A percentile compares a stretch with the other conserved stretches of the same genome.
These are phyloP conservation scores for Ptiloglossa arizonensis DNA, from an alignment of 1,140 invertebrate species.

Conservation along the genomic window DNA sequence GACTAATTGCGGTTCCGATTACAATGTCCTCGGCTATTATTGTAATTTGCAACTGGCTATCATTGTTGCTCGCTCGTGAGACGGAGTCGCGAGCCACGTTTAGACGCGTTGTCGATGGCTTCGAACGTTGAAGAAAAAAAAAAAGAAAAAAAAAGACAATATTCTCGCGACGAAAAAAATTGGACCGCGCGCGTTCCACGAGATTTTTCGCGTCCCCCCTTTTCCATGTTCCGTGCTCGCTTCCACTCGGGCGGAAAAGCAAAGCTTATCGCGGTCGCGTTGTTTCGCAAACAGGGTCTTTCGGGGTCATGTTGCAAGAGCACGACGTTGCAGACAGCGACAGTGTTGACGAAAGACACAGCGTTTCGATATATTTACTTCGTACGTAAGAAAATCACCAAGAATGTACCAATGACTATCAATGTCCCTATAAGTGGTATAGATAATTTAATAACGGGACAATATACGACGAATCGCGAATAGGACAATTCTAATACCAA, in stretches of 20 bases:
- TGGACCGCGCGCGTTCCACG: background rate
- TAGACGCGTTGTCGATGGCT: slow-evolving; percentile 17
- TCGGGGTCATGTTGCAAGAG: slow-evolving; percentile 61
- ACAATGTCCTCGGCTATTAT: slow-evolving; percentile 70
- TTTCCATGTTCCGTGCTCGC: no score
- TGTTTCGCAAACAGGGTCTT: slow-evolving; percentile 45
- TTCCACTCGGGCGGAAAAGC: no score
- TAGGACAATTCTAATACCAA: no score
- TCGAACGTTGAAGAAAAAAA: background rate
- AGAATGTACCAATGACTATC: no score
- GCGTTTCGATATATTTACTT: background rate
- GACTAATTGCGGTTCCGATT: slow-evolving; percentile 76
- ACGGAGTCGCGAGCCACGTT: background rate
- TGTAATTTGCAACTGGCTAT: slow-evolving; percentile 70
- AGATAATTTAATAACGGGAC: no score
- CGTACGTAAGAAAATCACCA: no score
- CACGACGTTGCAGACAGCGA: slow-evolving; percentile 27
- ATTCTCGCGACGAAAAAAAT: background rate
- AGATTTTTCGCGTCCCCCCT: background rate
- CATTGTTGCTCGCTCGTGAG: slow-evolving; percentile 46
- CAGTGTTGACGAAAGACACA: slow-evolving; percentile 14
- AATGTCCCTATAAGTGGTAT: no score
- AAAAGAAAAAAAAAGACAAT: no score
- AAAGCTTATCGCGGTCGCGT: slow-evolving; percentile 38
- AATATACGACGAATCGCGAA: no score